A percentile compares a stretch with the other conserved stretches of the same genome.
Evolutionary conservation across 2,113 vertebrate species (phyloP).

Genomic region (Salvelinus namaycush): DNA sequence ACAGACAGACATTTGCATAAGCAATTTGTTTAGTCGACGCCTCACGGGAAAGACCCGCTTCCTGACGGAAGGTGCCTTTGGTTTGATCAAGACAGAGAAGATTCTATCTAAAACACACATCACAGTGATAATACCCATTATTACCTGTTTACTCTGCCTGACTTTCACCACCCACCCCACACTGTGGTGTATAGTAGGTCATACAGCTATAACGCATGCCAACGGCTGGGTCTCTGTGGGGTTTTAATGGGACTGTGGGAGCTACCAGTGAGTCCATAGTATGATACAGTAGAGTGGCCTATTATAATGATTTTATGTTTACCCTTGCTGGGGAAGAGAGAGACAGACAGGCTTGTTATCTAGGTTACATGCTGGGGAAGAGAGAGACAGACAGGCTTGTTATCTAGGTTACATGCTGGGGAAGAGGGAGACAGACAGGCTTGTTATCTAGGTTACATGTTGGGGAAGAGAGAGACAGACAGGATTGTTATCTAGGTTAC

Average conservation of each 20-base stretch:
- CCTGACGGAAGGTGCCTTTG: constrained; percentile 54
- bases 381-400: too few relatives aligned
- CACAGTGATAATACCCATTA: not conserved
- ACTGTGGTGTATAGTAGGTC: too few relatives aligned
- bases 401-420: too few relatives aligned
- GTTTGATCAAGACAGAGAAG: constrained; percentile 44
- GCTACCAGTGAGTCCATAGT: not conserved
- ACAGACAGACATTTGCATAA: constrained; percentile 45
- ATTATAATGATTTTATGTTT: not conserved
- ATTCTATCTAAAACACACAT: constrained; percentile 33
- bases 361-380: too few relatives aligned
- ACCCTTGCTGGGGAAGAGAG: too few relatives aligned
- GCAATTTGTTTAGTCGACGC: constrained; percentile 46
- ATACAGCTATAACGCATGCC: not conserved
- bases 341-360: too few relatives aligned
- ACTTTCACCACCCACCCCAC: constrained; percentile 10
- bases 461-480: too few relatives aligned
- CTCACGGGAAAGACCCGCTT: not conserved
- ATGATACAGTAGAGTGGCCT: not conserved
- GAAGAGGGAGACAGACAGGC: too few relatives aligned
- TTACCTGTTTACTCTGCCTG: constrained; percentile 14
- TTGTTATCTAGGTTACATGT: too few relatives aligned
- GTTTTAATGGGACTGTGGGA: not conserved
- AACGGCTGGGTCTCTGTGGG: too few relatives aligned
- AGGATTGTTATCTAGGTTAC: too few relatives aligned